Conservation (phyloP, 2,797 vertebrate genomes). For the Pseudochirops corinnae region DNA sequence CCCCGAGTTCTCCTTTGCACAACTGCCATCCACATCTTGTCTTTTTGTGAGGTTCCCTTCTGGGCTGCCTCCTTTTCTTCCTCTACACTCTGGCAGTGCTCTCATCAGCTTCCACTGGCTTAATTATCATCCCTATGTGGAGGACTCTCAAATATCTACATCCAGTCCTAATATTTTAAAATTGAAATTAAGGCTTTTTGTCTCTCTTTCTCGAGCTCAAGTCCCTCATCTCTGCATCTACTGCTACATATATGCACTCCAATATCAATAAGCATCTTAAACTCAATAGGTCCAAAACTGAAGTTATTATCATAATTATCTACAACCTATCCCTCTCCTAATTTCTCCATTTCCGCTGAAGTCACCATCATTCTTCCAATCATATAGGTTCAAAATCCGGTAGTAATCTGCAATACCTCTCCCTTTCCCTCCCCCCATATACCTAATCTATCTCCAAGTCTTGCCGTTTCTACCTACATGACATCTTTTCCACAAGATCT, state of each 20-base stretch:
- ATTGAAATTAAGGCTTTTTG: not conserved
- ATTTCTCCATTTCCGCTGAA: not conserved
- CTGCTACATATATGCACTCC: not conserved
- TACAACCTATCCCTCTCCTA: not conserved
- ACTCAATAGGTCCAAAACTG: not conserved
- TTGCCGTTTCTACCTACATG: not conserved
- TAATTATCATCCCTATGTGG: not conserved
- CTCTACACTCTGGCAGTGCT: not conserved
- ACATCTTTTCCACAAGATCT: not conserved
- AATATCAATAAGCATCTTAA: not conserved
- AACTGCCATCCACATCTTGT: slow-evolving; percentile 12
- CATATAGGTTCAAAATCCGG: not conserved
- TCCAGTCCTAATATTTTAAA: not conserved
- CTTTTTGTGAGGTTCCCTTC: not conserved
- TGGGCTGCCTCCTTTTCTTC: not conserved
- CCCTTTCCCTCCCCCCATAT: no score
- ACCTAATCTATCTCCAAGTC: slow-evolving; percentile 5
- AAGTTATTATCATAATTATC: not conserved
- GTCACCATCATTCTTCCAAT: not conserved
- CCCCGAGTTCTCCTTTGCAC: not conserved
- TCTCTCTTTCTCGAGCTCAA: not conserved
- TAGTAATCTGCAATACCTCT: not conserved
- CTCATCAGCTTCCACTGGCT: not conserved
- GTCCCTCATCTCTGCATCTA: not conserved
- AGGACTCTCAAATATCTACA: slow-evolving; percentile 2